phyloP scores from a whole-genome alignment of 2,797 vertebrate genomes.

The Micrastur ruficollis region DNA sequence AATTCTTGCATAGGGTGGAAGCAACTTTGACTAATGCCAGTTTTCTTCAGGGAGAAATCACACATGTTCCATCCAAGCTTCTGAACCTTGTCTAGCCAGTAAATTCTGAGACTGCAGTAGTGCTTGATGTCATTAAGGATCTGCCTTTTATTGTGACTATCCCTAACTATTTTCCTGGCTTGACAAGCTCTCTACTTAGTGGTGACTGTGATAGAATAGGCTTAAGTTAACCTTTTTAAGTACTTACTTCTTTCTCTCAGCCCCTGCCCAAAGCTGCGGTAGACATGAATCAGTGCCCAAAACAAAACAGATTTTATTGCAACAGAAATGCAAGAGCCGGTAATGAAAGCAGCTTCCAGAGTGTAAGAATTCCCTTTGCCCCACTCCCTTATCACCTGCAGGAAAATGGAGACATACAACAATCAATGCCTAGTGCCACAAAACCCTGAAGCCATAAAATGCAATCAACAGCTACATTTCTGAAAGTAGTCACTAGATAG shows the following conservation, averaged over 20 bases:
- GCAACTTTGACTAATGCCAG: not conserved
- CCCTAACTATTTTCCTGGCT: not conserved
- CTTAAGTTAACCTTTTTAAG: not conserved
- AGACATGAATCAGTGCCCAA: constrained; percentile 77
- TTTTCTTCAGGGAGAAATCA: not conserved
- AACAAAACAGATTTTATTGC: constrained; percentile 81
- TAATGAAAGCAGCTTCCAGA: constrained; percentile 80
- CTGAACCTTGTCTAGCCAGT: not conserved
- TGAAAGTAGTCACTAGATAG: not conserved
- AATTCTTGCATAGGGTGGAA: not conserved
- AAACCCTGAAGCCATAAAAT: not conserved
- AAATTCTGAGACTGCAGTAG: not conserved
- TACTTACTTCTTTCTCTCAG: constrained; percentile 85
- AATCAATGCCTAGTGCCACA: not conserved
- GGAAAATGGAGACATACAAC: not conserved
- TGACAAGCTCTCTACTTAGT: not conserved
- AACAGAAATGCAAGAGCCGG: constrained; percentile 78
- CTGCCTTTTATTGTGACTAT: not conserved
- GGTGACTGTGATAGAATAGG: not conserved
- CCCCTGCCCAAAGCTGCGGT: constrained; percentile 83
- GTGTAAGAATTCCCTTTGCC: constrained; percentile 71
- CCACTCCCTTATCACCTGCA: constrained; percentile 77
- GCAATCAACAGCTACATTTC: not conserved
- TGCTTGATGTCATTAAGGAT: not conserved
- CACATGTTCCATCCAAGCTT: accelerated